Percentiles rank a stretch among this genome's conserved stretches.
These are phyloP conservation scores for Bunonema sp. DNA, from an alignment of 2,888 invertebrate genomes.

Conservation along the genomic window DNA sequence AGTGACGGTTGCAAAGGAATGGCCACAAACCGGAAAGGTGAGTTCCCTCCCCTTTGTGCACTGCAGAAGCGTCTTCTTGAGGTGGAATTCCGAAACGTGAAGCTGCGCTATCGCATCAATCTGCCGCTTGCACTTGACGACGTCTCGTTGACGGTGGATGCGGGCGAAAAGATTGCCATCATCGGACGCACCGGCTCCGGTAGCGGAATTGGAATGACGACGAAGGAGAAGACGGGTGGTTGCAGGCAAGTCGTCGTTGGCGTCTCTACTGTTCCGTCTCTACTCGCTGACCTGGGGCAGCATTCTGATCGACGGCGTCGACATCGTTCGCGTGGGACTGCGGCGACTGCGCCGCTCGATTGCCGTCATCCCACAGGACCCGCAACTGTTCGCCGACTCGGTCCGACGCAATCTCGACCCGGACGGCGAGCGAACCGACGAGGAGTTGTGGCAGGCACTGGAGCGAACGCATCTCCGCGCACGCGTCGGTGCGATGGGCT, in stretches of 20 bases:
- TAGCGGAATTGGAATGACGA: conserved; percentile 8
- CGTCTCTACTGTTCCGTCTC: conserved; percentile 54
- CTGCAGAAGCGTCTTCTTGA: no score
- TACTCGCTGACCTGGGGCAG: conserved; percentile 49
- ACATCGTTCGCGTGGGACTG: conserved; percentile 44
- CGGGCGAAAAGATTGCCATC: conserved; percentile 55
- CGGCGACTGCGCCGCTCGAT: conserved; percentile 48
- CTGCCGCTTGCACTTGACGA: conserved; percentile 51
- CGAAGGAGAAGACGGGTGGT: background rate
- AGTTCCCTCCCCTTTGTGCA: no score
- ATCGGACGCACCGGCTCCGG: conserved; percentile 53
- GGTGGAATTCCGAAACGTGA: conserved; percentile 4
- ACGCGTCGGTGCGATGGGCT: conserved; percentile 53
- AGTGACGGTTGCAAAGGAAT: no score
- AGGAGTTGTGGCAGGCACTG: conserved; percentile 70
- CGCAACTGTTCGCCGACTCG: conserved; percentile 54
- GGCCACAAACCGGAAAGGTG: no score
- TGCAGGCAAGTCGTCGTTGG: conserved; percentile 54
- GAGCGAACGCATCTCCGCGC: conserved; percentile 72
- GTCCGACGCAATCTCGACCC: conserved; percentile 79
- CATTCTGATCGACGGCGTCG: conserved; percentile 29
- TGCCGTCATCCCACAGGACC: conserved; percentile 55
- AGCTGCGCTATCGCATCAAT: conserved; percentile 49
- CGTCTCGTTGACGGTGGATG: conserved; percentile 51
- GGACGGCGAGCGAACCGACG: conserved; percentile 62